A percentile compares a stretch with the other conserved stretches of the same genome.
phyloP scores from a whole-genome alignment of 1,140 invertebrate genomes.

The Drosophila dunni region DNA sequence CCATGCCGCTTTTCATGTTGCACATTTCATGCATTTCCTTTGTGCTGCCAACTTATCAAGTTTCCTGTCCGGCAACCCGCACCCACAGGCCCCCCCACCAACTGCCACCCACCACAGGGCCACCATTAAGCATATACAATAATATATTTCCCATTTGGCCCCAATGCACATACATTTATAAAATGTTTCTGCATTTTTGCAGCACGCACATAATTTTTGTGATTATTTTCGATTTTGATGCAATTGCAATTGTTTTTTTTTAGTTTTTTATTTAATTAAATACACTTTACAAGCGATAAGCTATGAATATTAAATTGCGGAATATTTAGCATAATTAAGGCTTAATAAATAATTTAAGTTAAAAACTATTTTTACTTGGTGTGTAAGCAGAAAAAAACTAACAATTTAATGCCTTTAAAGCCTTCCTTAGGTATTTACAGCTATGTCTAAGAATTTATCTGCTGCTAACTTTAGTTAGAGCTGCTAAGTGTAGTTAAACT shows the following conservation, averaged over 20 bases:
- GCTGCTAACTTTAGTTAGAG: neutral
- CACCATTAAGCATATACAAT: slow-evolving; percentile 76
- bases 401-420: too few species aligned
- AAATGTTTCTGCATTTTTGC: slow-evolving; percentile 71
- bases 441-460: neutral
- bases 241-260: slow-evolving; percentile 52
- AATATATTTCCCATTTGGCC: slow-evolving; percentile 69
- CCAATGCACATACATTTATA: slow-evolving; percentile 19
- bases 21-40: slow-evolving; percentile 82
- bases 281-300: slow-evolving; percentile 33
- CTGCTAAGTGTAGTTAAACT: slow-evolving; percentile 1
- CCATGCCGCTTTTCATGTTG: slow-evolving; percentile 47
- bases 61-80: slow-evolving; percentile 70
- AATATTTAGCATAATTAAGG: too few species aligned
- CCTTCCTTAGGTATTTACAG: too few species aligned
- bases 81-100: slow-evolving; percentile 7
- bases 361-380: too few species aligned
- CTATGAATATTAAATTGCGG: neutral
- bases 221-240: slow-evolving; percentile 72
- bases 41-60: slow-evolving; percentile 80
- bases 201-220: slow-evolving; percentile 76
- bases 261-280: slow-evolving; percentile 10
- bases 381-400: too few species aligned
- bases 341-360: too few species aligned
- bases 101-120: slow-evolving; percentile 1